Evolutionary conservation across 2,888 invertebrate species (phyloP).

Genomic region (Cacoxenus indagator): DNA sequence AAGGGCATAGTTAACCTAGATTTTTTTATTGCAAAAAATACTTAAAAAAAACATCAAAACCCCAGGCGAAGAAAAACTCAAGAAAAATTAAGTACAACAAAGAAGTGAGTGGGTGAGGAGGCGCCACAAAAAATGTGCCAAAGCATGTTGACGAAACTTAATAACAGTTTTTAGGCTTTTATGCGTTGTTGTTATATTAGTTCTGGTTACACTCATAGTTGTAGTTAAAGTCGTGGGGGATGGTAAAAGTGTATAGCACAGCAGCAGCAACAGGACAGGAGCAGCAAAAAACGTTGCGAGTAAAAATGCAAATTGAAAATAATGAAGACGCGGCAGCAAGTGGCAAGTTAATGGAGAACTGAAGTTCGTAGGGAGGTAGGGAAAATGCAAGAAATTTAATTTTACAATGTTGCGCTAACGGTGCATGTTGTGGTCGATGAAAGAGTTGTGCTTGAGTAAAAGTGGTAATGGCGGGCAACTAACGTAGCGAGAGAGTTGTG

Average conservation of each 20-base stretch:
- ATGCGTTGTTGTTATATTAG: background rate
- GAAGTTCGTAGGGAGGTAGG: background rate
- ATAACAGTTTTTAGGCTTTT: conserved; percentile 21
- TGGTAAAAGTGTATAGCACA: conserved; percentile 21
- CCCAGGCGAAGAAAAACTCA: background rate
- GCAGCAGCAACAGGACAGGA: conserved; percentile 33
- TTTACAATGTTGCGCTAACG: background rate
- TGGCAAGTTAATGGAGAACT: background rate
- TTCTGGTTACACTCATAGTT: background rate
- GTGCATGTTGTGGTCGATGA: background rate
- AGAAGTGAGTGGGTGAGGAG: background rate
- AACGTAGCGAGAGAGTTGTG: too few species aligned
- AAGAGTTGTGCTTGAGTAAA: background rate
- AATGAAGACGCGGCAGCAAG: background rate
- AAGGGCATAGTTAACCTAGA: conserved; percentile 19
- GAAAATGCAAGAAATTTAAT: conserved; percentile 20
- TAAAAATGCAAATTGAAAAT: conserved; percentile 12
- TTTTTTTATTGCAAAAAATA: background rate
- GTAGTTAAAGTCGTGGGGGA: background rate
- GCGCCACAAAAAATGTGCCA: conserved; percentile 5
- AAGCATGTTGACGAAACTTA: conserved; percentile 18
- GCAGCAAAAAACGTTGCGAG: conserved; percentile 12
- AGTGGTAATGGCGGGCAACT: too few species aligned
- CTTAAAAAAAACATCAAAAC: background rate
- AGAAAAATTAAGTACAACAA: background rate